Conservation (phyloP, 2,797 vertebrate species). For the Cirrhinus molitorella region DNA sequence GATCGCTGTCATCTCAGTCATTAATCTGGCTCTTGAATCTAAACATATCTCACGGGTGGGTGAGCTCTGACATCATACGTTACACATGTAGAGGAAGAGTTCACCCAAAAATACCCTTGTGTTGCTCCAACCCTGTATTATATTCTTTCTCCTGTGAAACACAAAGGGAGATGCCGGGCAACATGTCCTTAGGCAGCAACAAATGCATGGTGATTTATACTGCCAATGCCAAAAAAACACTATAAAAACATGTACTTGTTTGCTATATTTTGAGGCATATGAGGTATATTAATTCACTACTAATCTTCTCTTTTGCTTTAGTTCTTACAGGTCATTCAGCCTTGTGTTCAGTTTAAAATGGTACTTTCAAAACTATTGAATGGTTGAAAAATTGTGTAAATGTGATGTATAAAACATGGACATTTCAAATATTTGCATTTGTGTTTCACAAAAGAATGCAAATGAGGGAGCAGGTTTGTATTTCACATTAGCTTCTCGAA, state of each 20-base stretch:
- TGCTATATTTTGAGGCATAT: background rate
- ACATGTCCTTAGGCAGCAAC: background rate
- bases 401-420: background rate
- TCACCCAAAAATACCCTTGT: background rate
- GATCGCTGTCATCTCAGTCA: constrained; percentile 22
- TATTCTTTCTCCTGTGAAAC: constrained; percentile 2
- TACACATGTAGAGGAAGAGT: background rate
- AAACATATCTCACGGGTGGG: constrained; percentile 20
- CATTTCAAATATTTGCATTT: background rate
- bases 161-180: background rate
- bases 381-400: background rate
- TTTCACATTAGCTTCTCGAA: background rate
- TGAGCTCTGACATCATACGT: constrained; percentile 6
- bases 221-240: background rate
- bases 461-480: background rate
- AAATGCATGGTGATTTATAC: background rate
- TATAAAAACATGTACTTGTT: background rate
- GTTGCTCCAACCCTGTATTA: background rate
- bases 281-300: background rate
- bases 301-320: background rate
- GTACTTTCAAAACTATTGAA: background rate
- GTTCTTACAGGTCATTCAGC: background rate
- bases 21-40: constrained; percentile 12
- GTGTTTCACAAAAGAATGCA: background rate
- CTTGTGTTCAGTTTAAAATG: background rate